These are phyloP conservation scores for Lutjanus argentimaculatus DNA, from an alignment of 2,797 vertebrate species.

Conservation along the genomic window DNA sequence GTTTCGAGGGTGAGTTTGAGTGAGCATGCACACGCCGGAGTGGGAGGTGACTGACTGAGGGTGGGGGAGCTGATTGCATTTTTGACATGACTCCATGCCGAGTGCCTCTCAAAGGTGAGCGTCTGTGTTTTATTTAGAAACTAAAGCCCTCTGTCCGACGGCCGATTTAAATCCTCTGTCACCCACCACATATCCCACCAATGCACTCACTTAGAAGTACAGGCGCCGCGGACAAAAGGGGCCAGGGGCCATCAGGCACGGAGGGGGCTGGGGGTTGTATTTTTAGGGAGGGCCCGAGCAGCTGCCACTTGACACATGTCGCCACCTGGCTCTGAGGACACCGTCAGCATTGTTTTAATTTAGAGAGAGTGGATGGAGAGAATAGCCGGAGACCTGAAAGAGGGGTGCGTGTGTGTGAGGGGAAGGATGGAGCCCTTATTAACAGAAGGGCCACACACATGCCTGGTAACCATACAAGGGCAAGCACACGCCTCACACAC, in stretches of 20 bases:
- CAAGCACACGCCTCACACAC: slow-evolving; percentile 81
- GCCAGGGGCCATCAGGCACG: slow-evolving; percentile 72
- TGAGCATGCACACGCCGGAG: slow-evolving; percentile 31
- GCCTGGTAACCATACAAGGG: slow-evolving; percentile 76
- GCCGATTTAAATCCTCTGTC: slow-evolving; percentile 83
- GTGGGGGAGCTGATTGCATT: slow-evolving; percentile 66
- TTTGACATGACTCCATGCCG: slow-evolving; percentile 70
- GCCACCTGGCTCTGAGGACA: slow-evolving; percentile 82
- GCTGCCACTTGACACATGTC: slow-evolving; percentile 86
- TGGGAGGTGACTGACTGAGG: slow-evolving; percentile 54
- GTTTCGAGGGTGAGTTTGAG: slow-evolving; percentile 67
- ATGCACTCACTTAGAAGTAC: slow-evolving; percentile 82
- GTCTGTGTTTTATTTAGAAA: slow-evolving; percentile 86
- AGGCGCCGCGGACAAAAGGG: slow-evolving; percentile 85
- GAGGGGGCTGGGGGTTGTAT: slow-evolving; percentile 74
- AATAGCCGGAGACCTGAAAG: slow-evolving; percentile 65
- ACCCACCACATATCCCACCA: slow-evolving; percentile 83
- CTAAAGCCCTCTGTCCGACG: slow-evolving; percentile 77
- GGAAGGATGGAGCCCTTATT: slow-evolving; percentile 55
- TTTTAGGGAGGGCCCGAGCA: slow-evolving; percentile 83
- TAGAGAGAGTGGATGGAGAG: slow-evolving; percentile 67
- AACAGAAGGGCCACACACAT: slow-evolving; percentile 75
- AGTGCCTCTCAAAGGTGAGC: slow-evolving; percentile 83
- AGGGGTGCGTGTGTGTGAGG: slow-evolving; percentile 14
- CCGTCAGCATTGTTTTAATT: slow-evolving; percentile 82